Conservation (phyloP, 2,797 vertebrate species). For the Bovichtus diacanthus region DNA sequence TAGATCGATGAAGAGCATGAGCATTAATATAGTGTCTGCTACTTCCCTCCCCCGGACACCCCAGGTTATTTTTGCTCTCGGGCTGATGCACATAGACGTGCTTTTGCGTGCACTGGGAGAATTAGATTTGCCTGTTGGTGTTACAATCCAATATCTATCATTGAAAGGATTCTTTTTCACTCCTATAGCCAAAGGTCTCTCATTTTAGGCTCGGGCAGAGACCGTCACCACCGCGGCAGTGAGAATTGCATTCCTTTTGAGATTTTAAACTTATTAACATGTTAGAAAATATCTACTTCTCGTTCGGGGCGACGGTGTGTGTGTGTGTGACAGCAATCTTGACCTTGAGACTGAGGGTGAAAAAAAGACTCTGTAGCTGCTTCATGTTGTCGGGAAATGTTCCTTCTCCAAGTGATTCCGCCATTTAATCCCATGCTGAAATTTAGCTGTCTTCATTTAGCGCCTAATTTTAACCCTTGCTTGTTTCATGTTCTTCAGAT, state of each 20-base stretch:
- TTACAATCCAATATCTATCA: conserved; percentile 77
- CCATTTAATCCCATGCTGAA: conserved; percentile 45
- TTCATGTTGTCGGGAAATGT: conserved; percentile 39
- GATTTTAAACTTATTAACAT: conserved; percentile 51
- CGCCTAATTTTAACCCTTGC: conserved; percentile 9
- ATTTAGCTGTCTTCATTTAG: conserved; percentile 19
- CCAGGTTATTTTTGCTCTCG: conserved; percentile 59
- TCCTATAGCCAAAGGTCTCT: conserved; percentile 59
- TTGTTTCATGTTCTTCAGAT: neutral
- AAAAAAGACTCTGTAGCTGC: conserved; percentile 19
- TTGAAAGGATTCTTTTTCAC: conserved; percentile 73
- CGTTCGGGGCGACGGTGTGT: neutral
- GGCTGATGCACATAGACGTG: conserved; percentile 65
- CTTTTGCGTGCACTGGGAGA: conserved; percentile 62
- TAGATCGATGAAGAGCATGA: conserved; percentile 77
- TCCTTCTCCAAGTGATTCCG: conserved; percentile 30
- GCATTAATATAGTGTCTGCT: conserved; percentile 73
- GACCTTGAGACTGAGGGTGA: conserved; percentile 39
- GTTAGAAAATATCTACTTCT: conserved; percentile 34
- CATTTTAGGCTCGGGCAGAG: conserved; percentile 35
- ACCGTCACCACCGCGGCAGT: neutral
- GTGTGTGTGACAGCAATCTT: conserved; percentile 18
- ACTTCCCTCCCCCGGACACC: conserved; percentile 57
- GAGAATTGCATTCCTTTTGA: conserved; percentile 40
- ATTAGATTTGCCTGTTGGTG: conserved; percentile 80